Evolutionary conservation across 2,113 vertebrate species (phyloP), one percentile per base, ranked within the genome.

Genomic region (Bubo scandiacus): DNA sequence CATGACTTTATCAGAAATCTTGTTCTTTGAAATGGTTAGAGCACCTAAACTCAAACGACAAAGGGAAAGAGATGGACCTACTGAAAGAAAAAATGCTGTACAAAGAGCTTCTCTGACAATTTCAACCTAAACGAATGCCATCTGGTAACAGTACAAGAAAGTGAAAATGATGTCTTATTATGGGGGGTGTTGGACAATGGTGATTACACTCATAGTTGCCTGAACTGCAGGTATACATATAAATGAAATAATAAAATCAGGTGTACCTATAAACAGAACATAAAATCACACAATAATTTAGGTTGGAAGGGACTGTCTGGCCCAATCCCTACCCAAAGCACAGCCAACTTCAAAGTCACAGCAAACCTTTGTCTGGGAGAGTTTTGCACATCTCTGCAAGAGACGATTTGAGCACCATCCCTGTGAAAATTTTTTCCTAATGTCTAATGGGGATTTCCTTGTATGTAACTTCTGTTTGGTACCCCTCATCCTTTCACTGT

Each of bases 21-120:
- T 18, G 0, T 81, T 47, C 54, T 90, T 87, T 59, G 54, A 77
- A 73, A 86, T 6, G 7, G 29, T 58, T 47, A 52, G 27, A 77
- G 16, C 30, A 12, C 0, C 0, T 68, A 42, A 86, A 65, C 36
- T 42, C 30, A 12, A 52, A 52, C 2, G 2, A 36, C 36, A 72
- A 57, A 90, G 62, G 26, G 36, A 77, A 67, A 52, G 40, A 59
- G 15, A 51, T 38, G 47, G 67, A n/a, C 2, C 2, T 13, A 12
- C 49, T 65, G 55, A 52, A 61, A 70, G 65, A 75, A 52, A 77
- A 72, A 16, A 7, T 25, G 18, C 34, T 36, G 54, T 1, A 0
- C 25, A 12, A 75, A 63, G 36, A 22, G 11, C 2, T 26, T 21
- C 58, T 34, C 36, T 22, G 49, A 42, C 51, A 61, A 63, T 74